A percentile compares a stretch with the other conserved stretches of the same genome.
phyloP scores from a whole-genome alignment of 2,888 invertebrate genomes.

The Netelia inedita region DNA sequence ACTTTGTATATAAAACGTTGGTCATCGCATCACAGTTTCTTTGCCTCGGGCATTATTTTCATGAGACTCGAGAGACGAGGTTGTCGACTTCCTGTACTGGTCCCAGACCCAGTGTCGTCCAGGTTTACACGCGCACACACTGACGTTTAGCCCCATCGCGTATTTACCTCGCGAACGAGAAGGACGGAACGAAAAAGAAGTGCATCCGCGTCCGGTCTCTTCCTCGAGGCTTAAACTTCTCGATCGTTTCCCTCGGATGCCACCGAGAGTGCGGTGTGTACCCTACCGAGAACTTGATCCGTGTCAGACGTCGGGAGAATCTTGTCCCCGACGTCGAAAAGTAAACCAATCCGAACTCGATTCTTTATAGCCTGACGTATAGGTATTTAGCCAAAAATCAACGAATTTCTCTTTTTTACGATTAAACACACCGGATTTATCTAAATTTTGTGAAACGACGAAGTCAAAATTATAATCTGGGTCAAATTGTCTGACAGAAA shows the following conservation, averaged over 20 bases:
- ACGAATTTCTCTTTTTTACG: too few relatives aligned
- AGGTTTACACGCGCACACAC: not conserved
- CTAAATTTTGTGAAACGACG: too few relatives aligned
- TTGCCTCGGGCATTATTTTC: slow-evolving; percentile 62
- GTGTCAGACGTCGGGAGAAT: slow-evolving; percentile 75
- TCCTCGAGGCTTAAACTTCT: slow-evolving; percentile 41
- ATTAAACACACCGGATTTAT: too few relatives aligned
- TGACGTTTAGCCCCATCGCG: not conserved
- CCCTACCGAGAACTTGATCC: slow-evolving; percentile 76
- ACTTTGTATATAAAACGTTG: slow-evolving; percentile 1
- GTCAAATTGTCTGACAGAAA: too few relatives aligned
- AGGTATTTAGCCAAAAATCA: too few relatives aligned
- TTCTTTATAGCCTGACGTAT: not conserved
- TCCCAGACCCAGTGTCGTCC: slow-evolving; percentile 55
- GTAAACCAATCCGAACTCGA: slow-evolving; percentile 48
- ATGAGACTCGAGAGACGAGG: slow-evolving; percentile 35
- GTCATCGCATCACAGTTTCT: slow-evolving; percentile 59
- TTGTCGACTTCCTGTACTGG: slow-evolving; percentile 52
- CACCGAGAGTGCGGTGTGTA: not conserved
- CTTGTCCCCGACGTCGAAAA: slow-evolving; percentile 46
- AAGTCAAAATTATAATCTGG: too few relatives aligned
- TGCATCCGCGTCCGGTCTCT: slow-evolving; percentile 68
- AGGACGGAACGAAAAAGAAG: slow-evolving; percentile 45
- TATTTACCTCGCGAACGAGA: not conserved
- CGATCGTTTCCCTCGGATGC: slow-evolving; percentile 25